Evolutionary conservation across 2,888 invertebrate species (phyloP).

Genomic region (Eristalis intricaria): DNA sequence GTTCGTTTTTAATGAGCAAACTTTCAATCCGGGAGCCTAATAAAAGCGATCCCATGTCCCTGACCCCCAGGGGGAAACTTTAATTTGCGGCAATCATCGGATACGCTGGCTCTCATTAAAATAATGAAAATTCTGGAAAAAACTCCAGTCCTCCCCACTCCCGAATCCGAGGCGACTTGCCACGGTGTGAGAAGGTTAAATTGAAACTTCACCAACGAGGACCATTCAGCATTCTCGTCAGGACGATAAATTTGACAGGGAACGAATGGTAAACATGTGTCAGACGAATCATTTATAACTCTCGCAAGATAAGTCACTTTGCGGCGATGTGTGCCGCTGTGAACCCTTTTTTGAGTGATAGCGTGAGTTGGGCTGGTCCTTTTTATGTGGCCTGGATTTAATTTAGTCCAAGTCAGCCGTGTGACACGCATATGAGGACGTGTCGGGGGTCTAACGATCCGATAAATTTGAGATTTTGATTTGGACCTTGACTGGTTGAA

Average conservation of each 20-base stretch:
- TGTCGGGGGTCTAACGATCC: conserved; percentile 63
- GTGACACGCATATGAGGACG: conserved; percentile 51
- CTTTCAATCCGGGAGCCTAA: conserved; percentile 63
- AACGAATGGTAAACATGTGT: conserved; percentile 49
- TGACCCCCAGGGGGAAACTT: conserved; percentile 38
- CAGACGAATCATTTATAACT: conserved; percentile 47
- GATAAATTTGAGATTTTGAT: conserved; percentile 66
- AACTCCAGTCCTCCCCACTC: neutral
- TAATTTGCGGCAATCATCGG: conserved; percentile 68
- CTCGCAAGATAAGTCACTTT: conserved; percentile 50
- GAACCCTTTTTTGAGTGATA: conserved; percentile 43
- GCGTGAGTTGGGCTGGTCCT: conserved; percentile 14
- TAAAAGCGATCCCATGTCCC: conserved; percentile 49
- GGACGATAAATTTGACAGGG: conserved; percentile 53
- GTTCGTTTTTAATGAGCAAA: conserved; percentile 69
- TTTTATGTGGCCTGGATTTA: conserved; percentile 57
- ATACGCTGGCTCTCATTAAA: conserved; percentile 55
- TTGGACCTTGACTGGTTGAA: conserved; percentile 11
- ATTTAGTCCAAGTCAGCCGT: conserved; percentile 64
- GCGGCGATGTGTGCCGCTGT: neutral
- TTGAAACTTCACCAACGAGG: conserved; percentile 49
- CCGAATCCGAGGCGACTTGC: neutral
- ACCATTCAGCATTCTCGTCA: conserved; percentile 11
- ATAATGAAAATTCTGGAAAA: conserved; percentile 47
- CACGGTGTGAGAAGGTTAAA: conserved; percentile 32